phyloP scores from a whole-genome alignment of 1,140 invertebrate genomes.

The Drosophila nasuta region DNA sequence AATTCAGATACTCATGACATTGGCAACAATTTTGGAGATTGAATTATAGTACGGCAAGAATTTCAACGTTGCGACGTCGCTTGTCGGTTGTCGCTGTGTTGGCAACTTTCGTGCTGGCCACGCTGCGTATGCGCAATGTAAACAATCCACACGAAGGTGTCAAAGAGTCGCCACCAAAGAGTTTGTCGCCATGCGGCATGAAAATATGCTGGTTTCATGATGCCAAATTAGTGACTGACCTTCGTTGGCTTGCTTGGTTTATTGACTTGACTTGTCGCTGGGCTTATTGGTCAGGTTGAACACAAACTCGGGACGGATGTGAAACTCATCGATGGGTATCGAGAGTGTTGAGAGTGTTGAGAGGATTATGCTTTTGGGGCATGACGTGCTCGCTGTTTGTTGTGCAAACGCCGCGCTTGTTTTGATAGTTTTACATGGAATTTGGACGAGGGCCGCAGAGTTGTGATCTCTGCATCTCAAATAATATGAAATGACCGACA shows the following conservation, averaged over 20 bases:
- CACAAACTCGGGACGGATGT: slow-evolving; percentile 49
- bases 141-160: slow-evolving; percentile 46
- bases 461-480: slow-evolving; percentile 50
- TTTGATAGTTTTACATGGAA: slow-evolving; percentile 36
- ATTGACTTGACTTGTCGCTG: slow-evolving; percentile 44
- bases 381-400: slow-evolving; percentile 15
- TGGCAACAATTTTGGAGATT: slow-evolving; percentile 44
- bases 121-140: slow-evolving; percentile 66
- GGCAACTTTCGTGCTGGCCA: slow-evolving; percentile 28
- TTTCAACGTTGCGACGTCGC: slow-evolving; percentile 32
- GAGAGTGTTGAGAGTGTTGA: slow-evolving; percentile 5
- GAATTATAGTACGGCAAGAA: slow-evolving; percentile 35
- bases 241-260: slow-evolving; percentile 26
- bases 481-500: slow-evolving; percentile 34
- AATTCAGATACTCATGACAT: slow-evolving; percentile 40
- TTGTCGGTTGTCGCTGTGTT: not conserved
- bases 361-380: slow-evolving; percentile 26
- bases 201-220: slow-evolving; percentile 2
- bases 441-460: slow-evolving; percentile 45
- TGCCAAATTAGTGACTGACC: slow-evolving; percentile 28
- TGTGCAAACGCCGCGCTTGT: slow-evolving; percentile 4
- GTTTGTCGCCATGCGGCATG: slow-evolving; percentile 5
- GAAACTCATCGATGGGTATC: slow-evolving; percentile 55
- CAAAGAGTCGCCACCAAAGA: slow-evolving; percentile 28
- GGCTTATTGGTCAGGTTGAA: not conserved